Conservation (phyloP, 2,797 vertebrate genomes). For the Parauchenoglanis ngamensis region DNA sequence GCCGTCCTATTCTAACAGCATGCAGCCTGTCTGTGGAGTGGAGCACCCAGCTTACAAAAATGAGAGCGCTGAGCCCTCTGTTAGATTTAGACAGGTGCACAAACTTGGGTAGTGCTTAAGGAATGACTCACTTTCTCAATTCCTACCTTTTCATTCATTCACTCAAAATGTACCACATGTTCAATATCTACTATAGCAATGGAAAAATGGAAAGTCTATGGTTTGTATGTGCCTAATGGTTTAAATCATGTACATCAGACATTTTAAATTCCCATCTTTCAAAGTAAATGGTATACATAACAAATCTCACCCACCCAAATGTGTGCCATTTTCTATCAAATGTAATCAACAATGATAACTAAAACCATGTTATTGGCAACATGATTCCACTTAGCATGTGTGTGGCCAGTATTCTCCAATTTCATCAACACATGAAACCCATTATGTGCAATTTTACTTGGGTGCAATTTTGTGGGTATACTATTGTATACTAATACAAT, state of each 20-base stretch:
- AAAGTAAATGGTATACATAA: constrained; percentile 13
- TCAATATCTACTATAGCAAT: not conserved
- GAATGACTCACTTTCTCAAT: constrained; percentile 9
- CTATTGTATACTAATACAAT: no score
- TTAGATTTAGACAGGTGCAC: constrained; percentile 69
- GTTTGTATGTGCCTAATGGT: not conserved
- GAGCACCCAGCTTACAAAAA: constrained; percentile 40
- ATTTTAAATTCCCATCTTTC: not conserved
- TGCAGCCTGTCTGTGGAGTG: constrained; percentile 41
- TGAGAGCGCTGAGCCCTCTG: constrained; percentile 59
- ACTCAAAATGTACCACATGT: not conserved
- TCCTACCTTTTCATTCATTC: not conserved
- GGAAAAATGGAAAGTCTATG: not conserved
- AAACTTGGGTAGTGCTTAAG: constrained; percentile 43
- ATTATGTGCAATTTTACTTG: no score
- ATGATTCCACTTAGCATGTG: constrained; percentile 42
- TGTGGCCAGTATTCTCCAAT: not conserved
- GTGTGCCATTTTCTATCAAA: constrained; percentile 50
- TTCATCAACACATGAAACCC: constrained; percentile 49
- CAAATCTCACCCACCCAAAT: constrained; percentile 21
- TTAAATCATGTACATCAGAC: not conserved
- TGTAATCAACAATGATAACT: constrained; percentile 43
- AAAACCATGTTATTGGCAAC: constrained; percentile 50
- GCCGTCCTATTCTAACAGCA: constrained; percentile 46
- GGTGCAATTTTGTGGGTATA: no score